Percentiles rank a stretch among this genome's conserved stretches.
These are phyloP conservation scores for Lordiphosa andalusiaca DNA, from an alignment of 2,888 invertebrate genomes.

Conservation along the genomic window DNA sequence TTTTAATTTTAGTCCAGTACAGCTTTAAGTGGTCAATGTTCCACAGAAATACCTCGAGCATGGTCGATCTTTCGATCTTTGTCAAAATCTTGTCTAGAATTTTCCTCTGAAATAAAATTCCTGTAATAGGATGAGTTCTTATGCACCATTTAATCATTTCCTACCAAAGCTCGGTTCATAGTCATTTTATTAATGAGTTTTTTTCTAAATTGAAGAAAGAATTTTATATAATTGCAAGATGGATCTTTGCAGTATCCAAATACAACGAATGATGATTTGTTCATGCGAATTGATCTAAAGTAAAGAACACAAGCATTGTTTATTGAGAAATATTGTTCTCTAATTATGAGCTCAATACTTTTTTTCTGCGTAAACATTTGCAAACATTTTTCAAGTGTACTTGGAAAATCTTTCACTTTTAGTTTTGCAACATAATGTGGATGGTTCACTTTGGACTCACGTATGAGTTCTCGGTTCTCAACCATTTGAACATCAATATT, in stretches of 20 bases:
- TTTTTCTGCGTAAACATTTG: too few species aligned
- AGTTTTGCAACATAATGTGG: too few species aligned
- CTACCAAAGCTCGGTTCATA: constrained; percentile 1
- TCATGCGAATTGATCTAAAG: too few species aligned
- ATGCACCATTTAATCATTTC: constrained; percentile 12
- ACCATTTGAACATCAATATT: too few species aligned
- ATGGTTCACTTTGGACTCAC: too few species aligned
- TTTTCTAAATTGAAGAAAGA: constrained; percentile 1
- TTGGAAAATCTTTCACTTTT: too few species aligned
- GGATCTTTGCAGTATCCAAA: constrained; percentile 9
- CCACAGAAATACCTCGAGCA: too few species aligned
- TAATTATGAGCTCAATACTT: background rate
- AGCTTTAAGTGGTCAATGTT: background rate
- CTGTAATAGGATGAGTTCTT: constrained; percentile 4
- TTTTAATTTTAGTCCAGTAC: background rate
- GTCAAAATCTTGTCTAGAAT: too few species aligned
- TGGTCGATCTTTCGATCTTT: constrained; percentile 3
- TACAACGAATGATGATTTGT: background rate
- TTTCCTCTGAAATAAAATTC: too few species aligned
- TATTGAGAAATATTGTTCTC: background rate
- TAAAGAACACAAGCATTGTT: constrained; percentile 7
- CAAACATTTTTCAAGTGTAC: too few species aligned
- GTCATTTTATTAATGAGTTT: background rate
- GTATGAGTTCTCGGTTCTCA: too few species aligned
- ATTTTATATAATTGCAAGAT: constrained; percentile 4